These are phyloP conservation scores for Araneus ventricosus DNA, from an alignment of 1,140 invertebrate genomes.

Conservation along the genomic window DNA sequence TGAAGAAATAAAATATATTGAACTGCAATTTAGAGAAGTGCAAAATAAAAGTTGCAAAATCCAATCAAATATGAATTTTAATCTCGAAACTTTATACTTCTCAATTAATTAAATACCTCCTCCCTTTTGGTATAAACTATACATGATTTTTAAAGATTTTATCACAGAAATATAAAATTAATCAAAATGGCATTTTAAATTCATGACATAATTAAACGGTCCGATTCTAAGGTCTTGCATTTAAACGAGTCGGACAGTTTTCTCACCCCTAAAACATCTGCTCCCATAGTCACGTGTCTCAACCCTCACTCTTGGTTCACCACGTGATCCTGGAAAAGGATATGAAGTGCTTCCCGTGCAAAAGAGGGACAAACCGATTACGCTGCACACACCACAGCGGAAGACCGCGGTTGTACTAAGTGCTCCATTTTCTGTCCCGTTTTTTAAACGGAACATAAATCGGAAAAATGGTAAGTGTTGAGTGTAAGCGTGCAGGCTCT, in stretches of 20 bases:
- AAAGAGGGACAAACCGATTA: background rate
- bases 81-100: no score
- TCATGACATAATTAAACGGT: no score
- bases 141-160: no score
- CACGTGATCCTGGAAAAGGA: background rate
- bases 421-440: background rate
- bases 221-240: no score
- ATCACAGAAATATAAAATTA: no score
- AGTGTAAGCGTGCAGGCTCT: background rate
- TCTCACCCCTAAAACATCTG: conserved; percentile 50
- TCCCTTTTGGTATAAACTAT: no score
- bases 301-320: background rate
- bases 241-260: background rate
- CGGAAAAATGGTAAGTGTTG: background rate
- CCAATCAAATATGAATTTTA: no score
- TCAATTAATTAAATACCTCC: no score
- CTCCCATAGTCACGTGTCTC: background rate
- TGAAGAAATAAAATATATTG: no score
- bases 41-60: no score
- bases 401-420: background rate
- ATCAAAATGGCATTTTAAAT: no score
- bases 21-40: no score
- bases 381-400: background rate
- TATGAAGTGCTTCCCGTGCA: background rate
- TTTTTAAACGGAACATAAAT: background rate